phyloP scores from a whole-genome alignment of 2,113 vertebrate genomes.

The Oostethus manadensis region DNA sequence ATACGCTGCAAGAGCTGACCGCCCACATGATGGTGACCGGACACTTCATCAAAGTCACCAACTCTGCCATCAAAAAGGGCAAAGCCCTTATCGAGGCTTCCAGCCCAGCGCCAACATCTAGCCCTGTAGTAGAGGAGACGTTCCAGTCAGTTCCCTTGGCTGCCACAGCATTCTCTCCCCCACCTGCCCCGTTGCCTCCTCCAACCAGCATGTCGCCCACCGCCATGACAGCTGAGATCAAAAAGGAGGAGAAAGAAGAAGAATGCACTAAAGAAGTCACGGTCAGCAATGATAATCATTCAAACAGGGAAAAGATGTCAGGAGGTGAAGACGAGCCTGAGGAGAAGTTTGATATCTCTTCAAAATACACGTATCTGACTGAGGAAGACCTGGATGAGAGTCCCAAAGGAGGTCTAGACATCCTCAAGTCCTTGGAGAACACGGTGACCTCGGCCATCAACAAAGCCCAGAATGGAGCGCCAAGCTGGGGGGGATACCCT shows the following conservation, averaged over 20 bases:
- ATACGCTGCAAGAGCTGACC: conserved; percentile 93
- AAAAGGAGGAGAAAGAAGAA: conserved; percentile 93
- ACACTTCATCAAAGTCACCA: conserved; percentile 98
- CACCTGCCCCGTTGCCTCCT: conserved; percentile 83
- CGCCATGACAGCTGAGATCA: conserved; percentile 80
- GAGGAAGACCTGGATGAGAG: conserved; percentile 95
- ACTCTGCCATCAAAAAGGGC: conserved; percentile 97
- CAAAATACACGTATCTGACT: conserved; percentile 94
- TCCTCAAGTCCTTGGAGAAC: conserved; percentile 96
- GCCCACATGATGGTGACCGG: conserved; percentile 99
- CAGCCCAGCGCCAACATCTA: conserved; percentile 67
- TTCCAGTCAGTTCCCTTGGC: conserved; percentile 94
- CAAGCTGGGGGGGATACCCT: conserved; percentile 97
- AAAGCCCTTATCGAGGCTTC: conserved; percentile 89
- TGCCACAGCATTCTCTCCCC: conserved; percentile 90
- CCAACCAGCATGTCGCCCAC: conserved; percentile 81
- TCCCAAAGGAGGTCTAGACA: conserved; percentile 94
- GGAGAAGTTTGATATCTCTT: conserved; percentile 91
- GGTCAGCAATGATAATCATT: conserved; percentile 61
- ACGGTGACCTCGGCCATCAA: conserved; percentile 97
- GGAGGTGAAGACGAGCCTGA: conserved; percentile 77
- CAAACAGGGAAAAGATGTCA: conserved; percentile 81
- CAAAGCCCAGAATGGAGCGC: conserved; percentile 97
- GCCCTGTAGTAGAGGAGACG: conserved; percentile 81
- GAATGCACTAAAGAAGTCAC: conserved; percentile 74